Evolutionary conservation across 2,888 invertebrate species (phyloP).

Genomic region (Idaea aversata): DNA sequence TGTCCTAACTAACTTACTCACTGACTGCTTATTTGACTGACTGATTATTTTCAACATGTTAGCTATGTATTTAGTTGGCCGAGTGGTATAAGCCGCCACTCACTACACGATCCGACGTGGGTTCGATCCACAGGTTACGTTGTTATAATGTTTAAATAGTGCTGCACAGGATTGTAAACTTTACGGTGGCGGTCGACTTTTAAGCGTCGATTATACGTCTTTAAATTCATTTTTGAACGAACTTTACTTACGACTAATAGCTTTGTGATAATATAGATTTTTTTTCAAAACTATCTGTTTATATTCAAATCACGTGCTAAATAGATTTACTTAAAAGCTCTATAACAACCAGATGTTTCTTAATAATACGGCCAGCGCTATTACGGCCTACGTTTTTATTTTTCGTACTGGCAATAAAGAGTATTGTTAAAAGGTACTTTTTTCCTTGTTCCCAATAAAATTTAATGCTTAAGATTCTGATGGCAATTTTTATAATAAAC

Average conservation of each 20-base stretch:
- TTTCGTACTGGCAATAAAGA: not conserved
- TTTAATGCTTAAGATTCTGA: not conserved
- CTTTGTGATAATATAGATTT: not conserved
- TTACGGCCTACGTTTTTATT: not conserved
- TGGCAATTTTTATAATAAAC: not conserved
- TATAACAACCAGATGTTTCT: not conserved
- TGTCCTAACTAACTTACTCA: too few relatives aligned
- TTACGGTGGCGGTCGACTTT: too few relatives aligned
- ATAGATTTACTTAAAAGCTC: conserved; percentile 3
- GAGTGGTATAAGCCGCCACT: too few relatives aligned
- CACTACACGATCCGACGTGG: too few relatives aligned
- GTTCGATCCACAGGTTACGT: too few relatives aligned
- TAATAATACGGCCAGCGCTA: not conserved
- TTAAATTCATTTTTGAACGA: not conserved
- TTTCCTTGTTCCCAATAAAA: not conserved
- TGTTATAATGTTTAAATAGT: too few relatives aligned
- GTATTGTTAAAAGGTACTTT: not conserved
- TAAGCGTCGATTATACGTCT: not conserved
- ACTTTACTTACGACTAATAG: not conserved
- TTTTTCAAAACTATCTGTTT: not conserved
- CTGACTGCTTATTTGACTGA: too few relatives aligned
- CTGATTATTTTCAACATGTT: too few relatives aligned
- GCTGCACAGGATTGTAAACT: too few relatives aligned
- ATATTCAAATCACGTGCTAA: not conserved
- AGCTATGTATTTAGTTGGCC: too few relatives aligned